Conservation (phyloP, 2,797 vertebrate genomes). For the Clarias fuscus region DNA sequence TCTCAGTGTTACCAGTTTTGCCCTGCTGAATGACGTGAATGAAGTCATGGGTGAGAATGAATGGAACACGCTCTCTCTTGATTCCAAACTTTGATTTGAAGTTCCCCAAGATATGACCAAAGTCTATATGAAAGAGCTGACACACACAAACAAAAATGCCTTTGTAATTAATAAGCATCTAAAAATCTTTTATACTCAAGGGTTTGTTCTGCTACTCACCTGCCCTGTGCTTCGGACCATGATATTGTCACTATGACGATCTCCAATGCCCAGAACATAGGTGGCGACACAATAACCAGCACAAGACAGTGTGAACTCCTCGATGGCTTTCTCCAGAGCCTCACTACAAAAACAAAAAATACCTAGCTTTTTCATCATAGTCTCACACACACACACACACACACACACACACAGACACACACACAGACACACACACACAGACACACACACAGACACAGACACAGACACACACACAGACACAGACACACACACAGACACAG, state of each 20-base stretch:
- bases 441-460: too few species aligned
- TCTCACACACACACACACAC: too few species aligned
- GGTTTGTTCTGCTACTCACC: conserved; percentile 69
- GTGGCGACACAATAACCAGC: conserved; percentile 99
- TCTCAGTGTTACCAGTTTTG: conserved; percentile 95
- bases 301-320: conserved; percentile 97
- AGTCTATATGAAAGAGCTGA: conserved; percentile 98
- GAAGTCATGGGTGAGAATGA: conserved; percentile 99
- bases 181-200: not conserved
- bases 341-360: conserved; percentile 73
- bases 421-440: too few species aligned
- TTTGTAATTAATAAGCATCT: not conserved
- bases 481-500: too few species aligned
- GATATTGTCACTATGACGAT: conserved; percentile 98
- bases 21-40: conserved; percentile 99
- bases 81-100: conserved; percentile 99
- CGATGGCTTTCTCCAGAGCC: conserved; percentile 93
- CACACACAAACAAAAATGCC: conserved; percentile 21
- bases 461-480: too few species aligned
- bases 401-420: too few species aligned
- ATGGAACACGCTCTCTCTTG: conserved; percentile 97
- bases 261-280: conserved; percentile 97
- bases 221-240: conserved; percentile 98
- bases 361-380: not conserved
- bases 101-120: conserved; percentile 98